phyloP scores from a whole-genome alignment of 1,140 invertebrate species.

The Diachasma alloeum region DNA sequence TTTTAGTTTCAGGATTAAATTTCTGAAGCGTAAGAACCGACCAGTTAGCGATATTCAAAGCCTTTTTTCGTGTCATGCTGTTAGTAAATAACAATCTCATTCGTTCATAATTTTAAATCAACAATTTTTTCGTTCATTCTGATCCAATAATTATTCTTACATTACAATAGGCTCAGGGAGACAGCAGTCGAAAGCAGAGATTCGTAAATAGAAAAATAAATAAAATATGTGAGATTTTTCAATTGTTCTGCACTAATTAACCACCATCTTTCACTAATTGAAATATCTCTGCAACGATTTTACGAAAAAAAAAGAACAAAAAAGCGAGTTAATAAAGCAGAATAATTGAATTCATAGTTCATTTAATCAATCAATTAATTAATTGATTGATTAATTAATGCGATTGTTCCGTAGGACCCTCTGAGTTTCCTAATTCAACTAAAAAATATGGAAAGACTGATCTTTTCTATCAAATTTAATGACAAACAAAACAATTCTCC shows the following conservation, averaged over 20 bases:
- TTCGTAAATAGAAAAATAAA: no score
- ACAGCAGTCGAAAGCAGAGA: no score
- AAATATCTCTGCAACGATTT: neutral
- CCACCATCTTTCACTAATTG: neutral
- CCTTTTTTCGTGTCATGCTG: constrained; percentile 54
- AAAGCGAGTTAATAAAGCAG: neutral
- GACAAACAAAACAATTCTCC: constrained; percentile 6
- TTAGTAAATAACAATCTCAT: constrained; percentile 49
- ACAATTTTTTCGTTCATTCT: neutral
- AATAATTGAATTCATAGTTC: neutral
- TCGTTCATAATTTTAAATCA: neutral
- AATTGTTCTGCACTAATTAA: no score
- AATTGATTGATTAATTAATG: neutral
- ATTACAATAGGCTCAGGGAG: neutral
- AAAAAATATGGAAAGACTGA: neutral
- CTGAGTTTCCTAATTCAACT: neutral
- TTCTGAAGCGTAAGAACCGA: neutral
- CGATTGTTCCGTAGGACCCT: constrained; percentile 9
- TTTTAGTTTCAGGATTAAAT: neutral
- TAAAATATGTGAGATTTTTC: no score
- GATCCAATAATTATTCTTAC: neutral
- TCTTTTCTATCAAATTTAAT: constrained; percentile 1
- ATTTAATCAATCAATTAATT: neutral
- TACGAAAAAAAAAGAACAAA: neutral
- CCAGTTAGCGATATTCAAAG: constrained; percentile 33